Base-by-base conservation (phyloP, 1,140 invertebrate genomes). In the Lordiphosa stackelbergi region DNA sequence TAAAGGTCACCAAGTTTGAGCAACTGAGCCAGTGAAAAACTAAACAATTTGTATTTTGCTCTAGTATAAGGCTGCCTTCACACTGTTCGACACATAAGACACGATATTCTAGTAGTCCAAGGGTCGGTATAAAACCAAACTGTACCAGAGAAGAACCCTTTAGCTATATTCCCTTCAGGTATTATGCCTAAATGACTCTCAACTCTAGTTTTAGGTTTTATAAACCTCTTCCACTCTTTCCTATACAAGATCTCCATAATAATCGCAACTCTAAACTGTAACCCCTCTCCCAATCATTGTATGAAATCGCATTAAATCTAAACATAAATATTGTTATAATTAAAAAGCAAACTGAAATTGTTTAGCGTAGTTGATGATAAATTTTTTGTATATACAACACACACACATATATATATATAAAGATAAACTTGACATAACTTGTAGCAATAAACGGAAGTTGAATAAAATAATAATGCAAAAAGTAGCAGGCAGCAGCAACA, bases 261-360 rank as follows among this genome's bases (percentile, higher is more conserved):
- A 24, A 24, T 28, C 16, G 9, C 41, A 55, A 43, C 28, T 11
- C 19, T 11, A 22, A 31, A 60, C 37, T 37, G 24, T 12, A 58
- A 59, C 36, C 34, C 19, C 35, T 35, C 41, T 52, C 34, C 64
- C 66, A 79, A 79, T 79, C 74, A 83, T 83, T 83, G 75, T 79
- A 81, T 71, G 75, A 83, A 79, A 81, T 69, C 55, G 75, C 75
- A 83, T 83, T 83, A 52, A 83, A 64, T 65, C 61, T 73, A 83
- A 73, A 74, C 65, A 81, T 66, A 70, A 73, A 65, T 83, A 83
- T 83, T 83, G 77, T 83, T 83, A 83, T 70, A 78, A 77, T 70
- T 77, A 68, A 68, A 59, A 53, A 35, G 52, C 69, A 73, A 69
- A 79, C 62, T 83, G 77, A 81, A 83, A 83, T 83, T 83, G 77